phyloP scores from a whole-genome alignment of 2,888 invertebrate species.

The Zele albiditarsus region DNA sequence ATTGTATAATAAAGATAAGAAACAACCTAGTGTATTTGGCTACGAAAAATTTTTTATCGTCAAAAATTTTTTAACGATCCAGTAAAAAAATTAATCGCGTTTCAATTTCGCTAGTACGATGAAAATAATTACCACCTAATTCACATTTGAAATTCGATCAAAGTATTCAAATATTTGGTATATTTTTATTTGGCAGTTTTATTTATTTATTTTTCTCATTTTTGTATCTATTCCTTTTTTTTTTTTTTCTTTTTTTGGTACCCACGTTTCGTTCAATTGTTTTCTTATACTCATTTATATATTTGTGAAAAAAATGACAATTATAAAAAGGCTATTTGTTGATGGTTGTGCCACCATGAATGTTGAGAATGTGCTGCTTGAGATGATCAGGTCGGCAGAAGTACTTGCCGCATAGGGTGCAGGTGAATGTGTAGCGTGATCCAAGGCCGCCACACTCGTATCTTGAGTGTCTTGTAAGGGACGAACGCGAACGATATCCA shows the following conservation, averaged over 20 bases:
- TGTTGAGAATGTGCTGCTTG: conserved; percentile 72
- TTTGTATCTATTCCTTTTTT: conserved; percentile 43
- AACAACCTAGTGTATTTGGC: neutral
- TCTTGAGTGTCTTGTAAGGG: conserved; percentile 70
- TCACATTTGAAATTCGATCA: neutral
- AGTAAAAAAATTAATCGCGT: conserved; percentile 13
- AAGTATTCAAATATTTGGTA: conserved; percentile 29
- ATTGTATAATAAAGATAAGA: neutral
- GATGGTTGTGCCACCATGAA: conserved; percentile 66
- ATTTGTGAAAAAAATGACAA: conserved; percentile 8
- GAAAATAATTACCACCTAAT: neutral
- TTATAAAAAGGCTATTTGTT: conserved; percentile 59
- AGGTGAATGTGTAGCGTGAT: conserved; percentile 71
- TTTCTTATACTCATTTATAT: neutral
- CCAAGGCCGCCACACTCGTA: conserved; percentile 71
- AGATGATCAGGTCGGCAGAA: conserved; percentile 72
- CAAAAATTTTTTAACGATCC: neutral
- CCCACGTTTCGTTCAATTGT: neutral
- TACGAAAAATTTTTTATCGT: neutral
- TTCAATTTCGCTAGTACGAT: neutral
- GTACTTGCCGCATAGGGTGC: conserved; percentile 71
- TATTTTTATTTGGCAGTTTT: conserved; percentile 31
- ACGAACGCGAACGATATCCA: conserved; percentile 69
- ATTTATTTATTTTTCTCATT: conserved; percentile 11
- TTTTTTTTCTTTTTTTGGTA: conserved; percentile 20